phyloP scores from a whole-genome alignment of 2,113 vertebrate genomes.

The Megaceryle maxima region DNA sequence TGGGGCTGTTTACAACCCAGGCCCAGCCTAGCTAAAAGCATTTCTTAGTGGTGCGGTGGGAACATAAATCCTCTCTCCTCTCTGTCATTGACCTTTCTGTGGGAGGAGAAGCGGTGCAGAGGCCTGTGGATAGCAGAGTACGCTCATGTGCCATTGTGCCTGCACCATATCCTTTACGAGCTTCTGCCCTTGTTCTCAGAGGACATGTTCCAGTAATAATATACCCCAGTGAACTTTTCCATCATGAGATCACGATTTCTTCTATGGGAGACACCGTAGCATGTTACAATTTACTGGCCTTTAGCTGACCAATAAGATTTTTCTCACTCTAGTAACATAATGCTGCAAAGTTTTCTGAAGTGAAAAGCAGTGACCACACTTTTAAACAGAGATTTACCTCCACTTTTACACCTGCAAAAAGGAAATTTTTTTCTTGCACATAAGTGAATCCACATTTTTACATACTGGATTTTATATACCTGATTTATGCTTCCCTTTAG shows the following conservation, averaged over 20 bases:
- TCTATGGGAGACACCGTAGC: neutral
- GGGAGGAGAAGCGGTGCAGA: neutral
- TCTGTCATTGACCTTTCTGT: slow-evolving; percentile 66
- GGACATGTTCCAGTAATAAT: slow-evolving; percentile 44
- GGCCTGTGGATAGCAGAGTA: slow-evolving; percentile 2
- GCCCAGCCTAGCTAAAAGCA: neutral
- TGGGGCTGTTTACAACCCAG: slow-evolving; percentile 11
- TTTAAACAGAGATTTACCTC: neutral
- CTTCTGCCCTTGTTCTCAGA: slow-evolving; percentile 53
- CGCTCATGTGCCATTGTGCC: neutral
- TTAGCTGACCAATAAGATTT: neutral
- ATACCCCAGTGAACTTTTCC: slow-evolving; percentile 37
- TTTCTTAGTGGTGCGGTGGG: slow-evolving; percentile 15
- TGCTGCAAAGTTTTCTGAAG: neutral
- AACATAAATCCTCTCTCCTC: slow-evolving; percentile 27
- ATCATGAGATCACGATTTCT: slow-evolving; percentile 41
- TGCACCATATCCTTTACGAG: neutral
- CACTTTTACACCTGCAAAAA: neutral
- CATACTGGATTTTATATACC: neutral
- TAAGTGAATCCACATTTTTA: neutral
- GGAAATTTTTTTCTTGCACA: neutral
- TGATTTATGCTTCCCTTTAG: slow-evolving; percentile 35
- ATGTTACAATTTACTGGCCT: neutral
- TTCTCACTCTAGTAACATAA: neutral
- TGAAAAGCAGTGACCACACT: neutral